Conservation (phyloP, 2,113 vertebrate genomes). For the Rafetus swinhoei region DNA sequence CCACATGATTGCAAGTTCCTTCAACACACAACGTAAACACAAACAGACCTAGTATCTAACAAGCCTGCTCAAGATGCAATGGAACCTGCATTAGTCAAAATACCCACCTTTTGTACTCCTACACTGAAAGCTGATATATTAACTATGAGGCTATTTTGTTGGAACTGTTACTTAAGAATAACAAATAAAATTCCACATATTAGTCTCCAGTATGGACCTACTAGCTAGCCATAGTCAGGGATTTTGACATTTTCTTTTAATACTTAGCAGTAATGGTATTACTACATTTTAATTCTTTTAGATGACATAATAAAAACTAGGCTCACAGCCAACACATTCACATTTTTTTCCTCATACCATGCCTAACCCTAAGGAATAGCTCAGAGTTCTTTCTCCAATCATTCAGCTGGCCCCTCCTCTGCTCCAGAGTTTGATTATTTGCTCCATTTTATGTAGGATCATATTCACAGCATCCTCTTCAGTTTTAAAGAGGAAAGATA, state of each 20-base stretch:
- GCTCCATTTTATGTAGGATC: not conserved
- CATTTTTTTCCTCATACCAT: not conserved
- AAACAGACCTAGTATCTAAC: not conserved
- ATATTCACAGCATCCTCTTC: not conserved
- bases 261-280: not conserved
- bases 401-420: not conserved
- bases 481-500: not conserved
- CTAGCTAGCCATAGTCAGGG: not conserved
- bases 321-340: not conserved
- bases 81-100: not conserved
- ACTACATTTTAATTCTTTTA: not conserved
- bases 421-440: not conserved
- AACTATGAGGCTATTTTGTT: not conserved
- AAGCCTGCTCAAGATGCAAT: not conserved
- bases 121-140: not conserved
- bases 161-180: not conserved
- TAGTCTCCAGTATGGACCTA: not conserved
- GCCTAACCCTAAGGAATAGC: not conserved
- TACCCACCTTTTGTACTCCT: not conserved
- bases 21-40: not conserved
- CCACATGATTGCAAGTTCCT: not conserved
- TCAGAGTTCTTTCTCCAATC: not conserved
- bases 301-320: not conserved
- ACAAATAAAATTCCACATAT: not conserved
- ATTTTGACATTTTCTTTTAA: not conserved